phyloP scores from a whole-genome alignment of 2,113 vertebrate species.

The Penelope pileata region DNA sequence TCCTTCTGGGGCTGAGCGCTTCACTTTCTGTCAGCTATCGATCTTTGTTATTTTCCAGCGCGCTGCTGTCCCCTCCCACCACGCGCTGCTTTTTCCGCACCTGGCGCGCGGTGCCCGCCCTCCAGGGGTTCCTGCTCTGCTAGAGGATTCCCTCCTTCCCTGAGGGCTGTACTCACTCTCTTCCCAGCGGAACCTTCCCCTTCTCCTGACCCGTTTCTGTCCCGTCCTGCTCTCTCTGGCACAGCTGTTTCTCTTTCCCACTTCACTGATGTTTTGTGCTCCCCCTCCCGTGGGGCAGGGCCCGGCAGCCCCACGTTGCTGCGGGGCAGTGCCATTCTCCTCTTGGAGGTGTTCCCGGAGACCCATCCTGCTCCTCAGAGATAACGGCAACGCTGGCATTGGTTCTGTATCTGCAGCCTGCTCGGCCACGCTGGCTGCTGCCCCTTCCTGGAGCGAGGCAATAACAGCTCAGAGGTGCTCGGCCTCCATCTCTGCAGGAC shows the following conservation, averaged over 20 bases:
- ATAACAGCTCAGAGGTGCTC: neutral
- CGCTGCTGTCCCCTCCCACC: neutral
- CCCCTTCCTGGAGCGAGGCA: neutral
- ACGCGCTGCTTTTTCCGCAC: neutral
- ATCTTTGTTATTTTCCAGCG: neutral
- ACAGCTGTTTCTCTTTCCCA: neutral
- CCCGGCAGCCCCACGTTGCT: accelerated
- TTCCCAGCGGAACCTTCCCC: neutral
- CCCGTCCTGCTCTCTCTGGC: neutral
- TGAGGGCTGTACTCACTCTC: neutral
- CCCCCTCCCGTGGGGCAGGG: too few relatives aligned
- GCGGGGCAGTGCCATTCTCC: accelerated
- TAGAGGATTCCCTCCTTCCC: constrained; percentile 32
- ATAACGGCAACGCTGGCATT: neutral
- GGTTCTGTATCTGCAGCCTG: neutral
- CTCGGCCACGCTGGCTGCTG: neutral
- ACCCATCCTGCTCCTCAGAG: neutral
- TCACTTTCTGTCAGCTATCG: neutral
- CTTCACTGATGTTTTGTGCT: too few relatives aligned
- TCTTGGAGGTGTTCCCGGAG: neutral
- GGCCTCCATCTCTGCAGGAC: neutral
- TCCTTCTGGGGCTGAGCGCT: too few relatives aligned
- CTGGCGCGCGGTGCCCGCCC: neutral
- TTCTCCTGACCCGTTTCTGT: neutral
- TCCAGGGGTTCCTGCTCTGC: neutral